Conservation (phyloP, 2,888 invertebrate genomes). For the Tipula lateralis region DNA sequence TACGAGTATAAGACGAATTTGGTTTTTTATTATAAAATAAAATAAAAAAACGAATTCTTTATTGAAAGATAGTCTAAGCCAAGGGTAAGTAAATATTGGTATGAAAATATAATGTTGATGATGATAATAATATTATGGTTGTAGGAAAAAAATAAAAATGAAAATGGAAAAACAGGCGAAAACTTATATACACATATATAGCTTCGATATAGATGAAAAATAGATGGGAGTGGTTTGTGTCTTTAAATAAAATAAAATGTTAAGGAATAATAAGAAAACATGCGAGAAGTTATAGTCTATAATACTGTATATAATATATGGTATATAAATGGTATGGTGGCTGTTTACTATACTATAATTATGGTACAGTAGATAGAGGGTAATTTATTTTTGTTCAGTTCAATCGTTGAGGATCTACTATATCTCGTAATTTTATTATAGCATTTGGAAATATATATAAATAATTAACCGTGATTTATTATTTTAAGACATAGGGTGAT, state of each 20-base stretch:
- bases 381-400: background rate
- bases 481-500: background rate
- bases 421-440: background rate
- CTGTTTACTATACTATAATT: background rate
- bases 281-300: background rate
- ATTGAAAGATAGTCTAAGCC: slow-evolving; percentile 13
- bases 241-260: background rate
- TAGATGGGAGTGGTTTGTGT: background rate
- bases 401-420: background rate
- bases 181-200: background rate
- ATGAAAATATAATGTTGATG: background rate
- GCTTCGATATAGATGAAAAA: background rate
- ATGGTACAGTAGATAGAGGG: background rate
- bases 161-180: background rate
- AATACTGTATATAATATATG: too few relatives aligned
- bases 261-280: background rate
- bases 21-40: background rate
- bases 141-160: background rate
- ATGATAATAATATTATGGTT: slow-evolving; percentile 5
- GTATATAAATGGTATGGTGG: background rate
- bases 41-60: background rate
- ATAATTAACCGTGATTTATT: background rate
- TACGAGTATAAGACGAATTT: background rate
- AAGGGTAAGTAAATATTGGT: background rate
- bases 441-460: background rate